Evolutionary conservation across 1,140 invertebrate species (phyloP), one percentile per base, ranked within the genome.

Genomic region (Wasmannia auropunctata): DNA sequence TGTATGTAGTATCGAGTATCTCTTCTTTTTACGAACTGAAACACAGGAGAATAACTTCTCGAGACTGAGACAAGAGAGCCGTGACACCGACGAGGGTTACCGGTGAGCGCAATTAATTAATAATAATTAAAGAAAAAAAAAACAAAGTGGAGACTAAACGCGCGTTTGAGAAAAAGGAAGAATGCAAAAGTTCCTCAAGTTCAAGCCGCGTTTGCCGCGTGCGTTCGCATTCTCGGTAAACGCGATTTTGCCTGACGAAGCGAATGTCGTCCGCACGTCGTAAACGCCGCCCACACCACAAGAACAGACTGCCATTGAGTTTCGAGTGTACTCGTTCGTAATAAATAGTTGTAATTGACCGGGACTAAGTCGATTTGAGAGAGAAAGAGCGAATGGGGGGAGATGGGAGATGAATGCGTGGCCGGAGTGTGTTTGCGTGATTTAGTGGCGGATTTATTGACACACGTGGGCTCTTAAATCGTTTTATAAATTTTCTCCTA

Each of bases 221-320:
- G 83, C 60, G 70, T 34, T 72, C 56, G 60, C 34, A 70, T 88
- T 88, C 46, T 5, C 37, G 51, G 43, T 10, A 22, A 56, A 63
- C 28, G 54, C 65, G 19, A 76, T 60, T 83, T 83, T 75, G 51
- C 69, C 19, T 34, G 80, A 75, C 37, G 80, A 70, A 60, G 31
- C 58, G 75, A 67, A 88, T 46, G 58, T 37, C 28, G 63, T 54
- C 28, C 51, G 58, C 80, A 79, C 65, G n/a, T 37, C 16, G 84
- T 63, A 84, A 91, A 90, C 62, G 81, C 58, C 51, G 85, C 88
- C 62, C 77, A 76, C 58, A 72, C 76, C 87, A 85, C 56, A 85
- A 89, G 80, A 91, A 91, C 90, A 91, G 90, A 92, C 91, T 92
- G 91, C 90, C 90, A 89, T 90, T 88, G 74, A 85, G 49, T 87